Conservation (phyloP, 2,888 invertebrate species). For the Dynastes grantii region DNA sequence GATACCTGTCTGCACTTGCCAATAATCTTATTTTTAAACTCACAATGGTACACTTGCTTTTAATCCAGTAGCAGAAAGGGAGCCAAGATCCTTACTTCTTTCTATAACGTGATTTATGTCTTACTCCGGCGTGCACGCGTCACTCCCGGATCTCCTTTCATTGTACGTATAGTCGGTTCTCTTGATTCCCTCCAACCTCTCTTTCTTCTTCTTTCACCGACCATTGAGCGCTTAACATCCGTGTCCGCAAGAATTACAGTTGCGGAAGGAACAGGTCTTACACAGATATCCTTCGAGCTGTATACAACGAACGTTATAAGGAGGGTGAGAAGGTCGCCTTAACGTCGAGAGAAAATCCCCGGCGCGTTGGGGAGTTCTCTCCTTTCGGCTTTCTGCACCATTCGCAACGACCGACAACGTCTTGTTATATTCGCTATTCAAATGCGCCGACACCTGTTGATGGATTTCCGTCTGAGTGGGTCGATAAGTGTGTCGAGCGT, state of each 20-base stretch:
- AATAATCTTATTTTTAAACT: conserved; percentile 31
- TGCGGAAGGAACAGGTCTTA: conserved; percentile 52
- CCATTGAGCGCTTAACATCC: conserved; percentile 57
- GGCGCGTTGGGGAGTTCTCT: conserved; percentile 29
- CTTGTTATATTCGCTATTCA: conserved; percentile 47
- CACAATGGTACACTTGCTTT: conserved; percentile 36
- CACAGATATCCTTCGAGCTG: conserved; percentile 46
- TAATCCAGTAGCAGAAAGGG: conserved; percentile 28
- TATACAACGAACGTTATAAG: conserved; percentile 28
- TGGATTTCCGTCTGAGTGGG: conserved; percentile 35
- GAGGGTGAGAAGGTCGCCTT: conserved; percentile 32
- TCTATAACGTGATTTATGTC: conserved; percentile 41
- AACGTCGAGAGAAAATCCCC: background rate
- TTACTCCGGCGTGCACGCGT: conserved; percentile 9
- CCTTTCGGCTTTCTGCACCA: conserved; percentile 18
- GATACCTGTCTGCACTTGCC: conserved; percentile 12
- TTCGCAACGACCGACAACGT: conserved; percentile 27
- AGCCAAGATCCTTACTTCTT: conserved; percentile 7
- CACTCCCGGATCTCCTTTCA: conserved; percentile 24
- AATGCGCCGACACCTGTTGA: conserved; percentile 50
- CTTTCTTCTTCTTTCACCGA: conserved; percentile 55
- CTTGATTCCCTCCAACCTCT: conserved; percentile 43
- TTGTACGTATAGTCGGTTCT: background rate
- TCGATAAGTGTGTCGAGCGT: conserved; percentile 43
- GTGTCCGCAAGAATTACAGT: conserved; percentile 52